Base-by-base conservation (phyloP, 2,888 invertebrate genomes). In the Tetrapedia diversipes region DNA sequence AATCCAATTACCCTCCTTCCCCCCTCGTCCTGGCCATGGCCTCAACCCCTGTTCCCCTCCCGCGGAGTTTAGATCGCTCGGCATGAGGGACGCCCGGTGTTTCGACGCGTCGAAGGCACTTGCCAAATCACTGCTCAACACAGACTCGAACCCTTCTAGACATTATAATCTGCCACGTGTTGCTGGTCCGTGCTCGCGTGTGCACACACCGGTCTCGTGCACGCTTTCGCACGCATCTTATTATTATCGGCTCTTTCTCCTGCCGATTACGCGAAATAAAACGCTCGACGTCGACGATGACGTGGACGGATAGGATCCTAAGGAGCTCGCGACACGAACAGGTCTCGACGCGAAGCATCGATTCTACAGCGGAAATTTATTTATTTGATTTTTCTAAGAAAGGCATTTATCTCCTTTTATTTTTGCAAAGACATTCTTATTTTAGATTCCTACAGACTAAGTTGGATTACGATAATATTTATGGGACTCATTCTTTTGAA, bases 91-190 rank as follows among this genome's bases (percentile, higher is more conserved):
- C 68, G 69, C 76, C n/a, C 45, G 34, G 32, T 57, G 59, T 72
- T 80, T 29, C 65, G 60, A 49, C 56, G 47, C 64, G 66, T 71
- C 83, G 68, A 81, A 84, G 65, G 53, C 59, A 72, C 72, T 83
- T 82, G 82, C 80, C 82, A 82, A 82, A 82, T 82, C 83, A 47
- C 69, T 61, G 19, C 41, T 57, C 56, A 16, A 53, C 43, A 29
- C 53, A 49, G 54, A 45, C 66, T 64, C 67, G 49, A 54, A 49
- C 47, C 61, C 16, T 51, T 64, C 56, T 54, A 82, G 77, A 74
- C 68, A 64, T 84, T 83, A 81, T 86, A 87, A 88, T 81, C 83
- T 87, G 85, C 88, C 88, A 88, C 88, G 87, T 88, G 89, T 88
- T 88, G 88, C 88, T 89, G 57, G 54, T n/a, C 66, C 59, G 61